These are phyloP conservation scores for Hypsopygia costalis DNA, from an alignment of 2,888 invertebrate species.

Conservation along the genomic window DNA sequence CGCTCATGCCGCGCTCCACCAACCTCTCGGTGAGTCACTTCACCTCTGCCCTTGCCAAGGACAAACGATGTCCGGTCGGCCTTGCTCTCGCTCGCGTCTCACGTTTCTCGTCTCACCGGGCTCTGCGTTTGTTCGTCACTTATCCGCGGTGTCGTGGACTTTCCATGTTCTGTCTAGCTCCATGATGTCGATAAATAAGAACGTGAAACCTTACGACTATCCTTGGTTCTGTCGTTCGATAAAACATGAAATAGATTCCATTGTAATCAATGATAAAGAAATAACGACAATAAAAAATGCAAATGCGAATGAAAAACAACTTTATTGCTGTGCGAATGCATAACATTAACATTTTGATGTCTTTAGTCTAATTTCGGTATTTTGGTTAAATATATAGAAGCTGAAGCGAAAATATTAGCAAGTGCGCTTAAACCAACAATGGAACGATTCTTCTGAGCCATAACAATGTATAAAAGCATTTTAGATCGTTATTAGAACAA, in stretches of 20 bases:
- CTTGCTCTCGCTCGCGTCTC: slow-evolving; percentile 29
- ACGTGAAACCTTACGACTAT: slow-evolving; percentile 37
- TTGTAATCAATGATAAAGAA: not conserved
- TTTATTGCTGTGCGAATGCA: slow-evolving; percentile 24
- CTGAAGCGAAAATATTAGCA: slow-evolving; percentile 38
- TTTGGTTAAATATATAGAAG: slow-evolving; percentile 17
- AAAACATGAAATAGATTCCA: not conserved
- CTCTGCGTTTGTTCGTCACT: slow-evolving; percentile 19
- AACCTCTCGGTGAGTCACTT: slow-evolving; percentile 72
- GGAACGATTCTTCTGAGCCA: slow-evolving; percentile 24
- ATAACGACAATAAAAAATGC: slow-evolving; percentile 6
- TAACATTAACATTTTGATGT: slow-evolving; percentile 17
- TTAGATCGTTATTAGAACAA: slow-evolving; percentile 34
- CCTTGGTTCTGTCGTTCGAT: slow-evolving; percentile 13
- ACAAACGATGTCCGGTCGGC: slow-evolving; percentile 31
- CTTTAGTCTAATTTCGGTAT: no score
- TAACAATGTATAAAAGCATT: slow-evolving; percentile 27
- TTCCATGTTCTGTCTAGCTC: slow-evolving; percentile 19
- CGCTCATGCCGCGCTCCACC: slow-evolving; percentile 68
- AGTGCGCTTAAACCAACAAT: slow-evolving; percentile 26
- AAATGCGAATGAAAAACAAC: slow-evolving; percentile 19
- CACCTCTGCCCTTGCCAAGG: slow-evolving; percentile 53
- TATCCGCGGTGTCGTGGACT: slow-evolving; percentile 14
- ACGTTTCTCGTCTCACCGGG: slow-evolving; percentile 24
- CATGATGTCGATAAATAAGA: slow-evolving; percentile 22